phyloP scores from a whole-genome alignment of 2,797 vertebrate species.

The Coluber constrictor region DNA sequence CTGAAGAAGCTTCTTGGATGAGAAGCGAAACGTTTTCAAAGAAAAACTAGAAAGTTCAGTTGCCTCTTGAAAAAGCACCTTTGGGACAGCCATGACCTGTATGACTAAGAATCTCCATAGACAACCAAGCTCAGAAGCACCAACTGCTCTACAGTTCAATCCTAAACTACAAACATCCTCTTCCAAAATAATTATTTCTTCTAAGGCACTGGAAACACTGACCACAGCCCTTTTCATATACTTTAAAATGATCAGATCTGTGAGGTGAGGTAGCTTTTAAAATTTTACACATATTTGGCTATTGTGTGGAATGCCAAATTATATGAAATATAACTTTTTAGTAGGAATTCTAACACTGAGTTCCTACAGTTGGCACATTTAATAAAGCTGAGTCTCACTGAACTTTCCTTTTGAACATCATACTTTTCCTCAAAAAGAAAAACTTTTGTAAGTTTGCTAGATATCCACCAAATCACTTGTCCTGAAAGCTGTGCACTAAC shows the following conservation, averaged over 20 bases:
- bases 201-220: neutral
- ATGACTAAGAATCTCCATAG: too few relatives aligned
- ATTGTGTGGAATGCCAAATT: neutral
- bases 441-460: neutral
- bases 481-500: neutral
- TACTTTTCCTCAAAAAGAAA: neutral
- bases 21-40: too few relatives aligned
- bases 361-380: neutral
- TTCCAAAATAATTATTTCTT: neutral
- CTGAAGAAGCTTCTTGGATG: too few relatives aligned
- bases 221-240: neutral
- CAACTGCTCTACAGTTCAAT: neutral
- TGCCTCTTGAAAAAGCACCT: too few relatives aligned
- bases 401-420: neutral
- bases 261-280: neutral
- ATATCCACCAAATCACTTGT: neutral
- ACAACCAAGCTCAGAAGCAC: neutral
- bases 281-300: neutral
- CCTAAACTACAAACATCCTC: neutral
- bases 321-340: neutral
- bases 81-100: too few relatives aligned
- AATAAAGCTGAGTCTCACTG: neutral
- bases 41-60: too few relatives aligned
- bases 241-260: neutral
- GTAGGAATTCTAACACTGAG: neutral